These are phyloP conservation scores for Metacarcinus magister DNA, from an alignment of 2,888 invertebrate genomes.

Conservation along the genomic window DNA sequence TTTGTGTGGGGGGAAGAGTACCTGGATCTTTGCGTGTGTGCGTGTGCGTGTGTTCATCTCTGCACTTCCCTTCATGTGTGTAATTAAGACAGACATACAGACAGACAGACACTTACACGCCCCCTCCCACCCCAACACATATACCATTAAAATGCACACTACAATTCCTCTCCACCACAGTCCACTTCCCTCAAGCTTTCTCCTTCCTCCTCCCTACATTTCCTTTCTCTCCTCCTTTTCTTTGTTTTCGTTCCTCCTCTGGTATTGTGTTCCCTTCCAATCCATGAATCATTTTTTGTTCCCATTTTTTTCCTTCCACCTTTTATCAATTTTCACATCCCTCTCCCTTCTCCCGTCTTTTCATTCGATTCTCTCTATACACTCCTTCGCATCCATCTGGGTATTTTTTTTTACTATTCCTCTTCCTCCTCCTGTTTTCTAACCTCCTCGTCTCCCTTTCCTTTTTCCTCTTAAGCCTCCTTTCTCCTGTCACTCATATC, in stretches of 20 bases:
- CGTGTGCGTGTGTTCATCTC: not conserved
- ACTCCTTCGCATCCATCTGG: too few relatives aligned
- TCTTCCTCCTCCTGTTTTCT: not conserved
- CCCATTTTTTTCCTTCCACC: not conserved
- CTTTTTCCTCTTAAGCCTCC: not conserved
- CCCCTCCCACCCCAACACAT: constrained; percentile 20
- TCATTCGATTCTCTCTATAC: too few relatives aligned
- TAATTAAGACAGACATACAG: not conserved
- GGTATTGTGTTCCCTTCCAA: constrained; percentile 17
- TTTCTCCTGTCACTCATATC: too few relatives aligned
- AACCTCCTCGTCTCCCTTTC: not conserved
- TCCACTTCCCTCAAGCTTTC: not conserved
- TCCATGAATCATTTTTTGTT: not conserved
- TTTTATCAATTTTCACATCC: not conserved
- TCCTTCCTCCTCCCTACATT: not conserved
- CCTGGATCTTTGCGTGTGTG: not conserved
- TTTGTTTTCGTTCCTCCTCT: not conserved
- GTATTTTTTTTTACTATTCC: not conserved
- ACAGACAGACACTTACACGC: not conserved
- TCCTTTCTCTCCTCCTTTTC: not conserved
- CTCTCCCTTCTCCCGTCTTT: not conserved
- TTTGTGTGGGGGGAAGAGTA: not conserved
- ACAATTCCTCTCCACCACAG: not conserved
- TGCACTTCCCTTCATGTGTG: not conserved
- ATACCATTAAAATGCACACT: not conserved